Percentiles rank a stretch among this genome's conserved stretches.
Evolutionary conservation across 2,113 vertebrate species (phyloP).

Genomic region (Pipa parva): DNA sequence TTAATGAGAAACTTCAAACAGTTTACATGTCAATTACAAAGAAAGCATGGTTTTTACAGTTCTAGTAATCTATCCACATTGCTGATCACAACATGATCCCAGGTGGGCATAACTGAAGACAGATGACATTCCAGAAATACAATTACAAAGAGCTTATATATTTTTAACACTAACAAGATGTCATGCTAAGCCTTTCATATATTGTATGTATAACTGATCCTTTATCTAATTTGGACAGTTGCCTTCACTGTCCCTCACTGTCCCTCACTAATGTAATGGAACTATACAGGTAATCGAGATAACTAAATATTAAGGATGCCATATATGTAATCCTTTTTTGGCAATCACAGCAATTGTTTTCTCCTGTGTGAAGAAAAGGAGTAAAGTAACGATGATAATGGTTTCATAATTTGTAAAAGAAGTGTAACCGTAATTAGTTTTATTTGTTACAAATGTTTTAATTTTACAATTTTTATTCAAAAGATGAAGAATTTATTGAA

Average conservation of each 20-base stretch:
- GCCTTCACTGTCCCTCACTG: neutral
- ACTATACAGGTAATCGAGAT: neutral
- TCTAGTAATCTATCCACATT: constrained; percentile 76
- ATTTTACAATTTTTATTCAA: too few species aligned
- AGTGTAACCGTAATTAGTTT: too few species aligned
- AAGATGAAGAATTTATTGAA: too few species aligned
- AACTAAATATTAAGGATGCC: neutral
- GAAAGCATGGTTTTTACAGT: constrained; percentile 76
- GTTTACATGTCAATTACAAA: constrained; percentile 86
- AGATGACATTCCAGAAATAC: constrained; percentile 86
- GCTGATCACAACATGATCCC: constrained; percentile 79
- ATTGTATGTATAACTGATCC: constrained; percentile 48
- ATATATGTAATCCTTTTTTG: neutral
- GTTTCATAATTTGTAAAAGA: too few species aligned
- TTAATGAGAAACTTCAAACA: constrained; percentile 89
- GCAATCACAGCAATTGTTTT: neutral
- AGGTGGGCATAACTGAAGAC: constrained; percentile 87
- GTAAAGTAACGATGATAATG: too few species aligned
- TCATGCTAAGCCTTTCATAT: constrained; percentile 59
- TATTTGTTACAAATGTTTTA: too few species aligned
- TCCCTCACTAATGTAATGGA: neutral
- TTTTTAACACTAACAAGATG: constrained; percentile 73
- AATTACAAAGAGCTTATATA: constrained; percentile 76
- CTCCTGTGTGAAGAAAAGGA: neutral
- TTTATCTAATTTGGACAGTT: constrained; percentile 45